Conservation (phyloP, 2,888 invertebrate genomes). For the Aelia acuminata region DNA sequence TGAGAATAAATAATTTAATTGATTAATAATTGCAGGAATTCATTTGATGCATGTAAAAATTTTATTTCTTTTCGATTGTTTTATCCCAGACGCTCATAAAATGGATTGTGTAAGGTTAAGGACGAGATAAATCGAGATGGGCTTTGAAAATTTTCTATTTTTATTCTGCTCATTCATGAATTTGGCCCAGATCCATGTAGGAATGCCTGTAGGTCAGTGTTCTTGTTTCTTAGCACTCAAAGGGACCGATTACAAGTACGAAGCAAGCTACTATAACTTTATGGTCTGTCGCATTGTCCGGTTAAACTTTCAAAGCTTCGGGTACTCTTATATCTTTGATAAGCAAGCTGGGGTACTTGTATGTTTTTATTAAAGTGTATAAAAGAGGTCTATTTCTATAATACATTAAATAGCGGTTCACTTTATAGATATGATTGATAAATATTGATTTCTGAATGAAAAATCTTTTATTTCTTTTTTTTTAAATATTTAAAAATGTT, state of each 20-base stretch:
- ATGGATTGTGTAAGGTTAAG: not conserved
- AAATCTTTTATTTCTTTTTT: too few relatives aligned
- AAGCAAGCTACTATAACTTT: not conserved
- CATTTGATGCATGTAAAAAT: too few relatives aligned
- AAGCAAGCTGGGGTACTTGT: not conserved
- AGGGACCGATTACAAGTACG: not conserved
- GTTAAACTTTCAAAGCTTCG: not conserved
- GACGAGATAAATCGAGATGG: conserved; percentile 1
- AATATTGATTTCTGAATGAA: too few relatives aligned
- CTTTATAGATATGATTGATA: too few relatives aligned
- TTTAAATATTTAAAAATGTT: too few relatives aligned
- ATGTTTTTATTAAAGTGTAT: not conserved
- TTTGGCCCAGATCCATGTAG: conserved; percentile 25
- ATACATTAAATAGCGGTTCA: too few relatives aligned
- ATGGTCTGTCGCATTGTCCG: not conserved
- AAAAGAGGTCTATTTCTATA: too few relatives aligned
- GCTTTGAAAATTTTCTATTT: conserved; percentile 26
- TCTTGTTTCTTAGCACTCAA: conserved; percentile 15
- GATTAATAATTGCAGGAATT: too few relatives aligned
- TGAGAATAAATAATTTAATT: too few relatives aligned
- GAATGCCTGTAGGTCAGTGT: conserved; percentile 34
- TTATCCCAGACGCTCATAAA: not conserved
- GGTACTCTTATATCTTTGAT: not conserved
- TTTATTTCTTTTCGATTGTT: not conserved
- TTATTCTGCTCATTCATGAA: conserved; percentile 24